Conservation (phyloP, 2,113 vertebrate species). For the Dermatemys mawii region DNA sequence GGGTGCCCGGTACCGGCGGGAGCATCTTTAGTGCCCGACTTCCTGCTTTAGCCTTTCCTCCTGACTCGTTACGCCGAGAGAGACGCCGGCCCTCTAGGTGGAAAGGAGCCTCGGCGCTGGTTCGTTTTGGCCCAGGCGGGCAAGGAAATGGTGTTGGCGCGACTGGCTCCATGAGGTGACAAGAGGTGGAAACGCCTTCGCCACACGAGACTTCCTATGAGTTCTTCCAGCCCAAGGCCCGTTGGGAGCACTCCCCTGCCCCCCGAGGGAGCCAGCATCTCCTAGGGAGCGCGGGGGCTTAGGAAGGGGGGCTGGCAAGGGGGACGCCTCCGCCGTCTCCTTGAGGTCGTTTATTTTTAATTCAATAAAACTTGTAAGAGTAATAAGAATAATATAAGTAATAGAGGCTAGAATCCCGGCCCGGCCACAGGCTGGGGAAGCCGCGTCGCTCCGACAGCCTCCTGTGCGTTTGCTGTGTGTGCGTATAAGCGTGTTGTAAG, state of each 20-base stretch:
- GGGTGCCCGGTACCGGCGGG: not conserved
- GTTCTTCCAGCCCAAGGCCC: constrained; percentile 66
- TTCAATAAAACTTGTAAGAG: constrained; percentile 55
- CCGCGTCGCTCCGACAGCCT: not conserved
- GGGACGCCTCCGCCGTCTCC: not conserved
- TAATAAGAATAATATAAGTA: not conserved
- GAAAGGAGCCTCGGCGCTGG: not conserved
- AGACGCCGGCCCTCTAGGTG: constrained; percentile 52
- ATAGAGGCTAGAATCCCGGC: constrained; percentile 18
- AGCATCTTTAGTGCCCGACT: constrained; percentile 49
- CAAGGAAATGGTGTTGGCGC: not conserved
- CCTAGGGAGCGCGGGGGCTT: constrained; percentile 42
- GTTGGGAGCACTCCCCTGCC: not conserved
- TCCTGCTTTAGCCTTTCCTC: constrained; percentile 52
- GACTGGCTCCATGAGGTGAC: constrained; percentile 41
- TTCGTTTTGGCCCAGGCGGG: not conserved
- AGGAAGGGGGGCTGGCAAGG: not conserved
- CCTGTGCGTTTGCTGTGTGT: not conserved
- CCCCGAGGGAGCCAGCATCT: not conserved
- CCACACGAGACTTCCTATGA: constrained; percentile 28
- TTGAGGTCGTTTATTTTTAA: constrained; percentile 8
- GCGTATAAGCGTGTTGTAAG: not conserved
- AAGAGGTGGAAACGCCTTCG: constrained; percentile 14
- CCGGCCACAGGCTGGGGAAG: not conserved
- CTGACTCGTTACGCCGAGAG: not conserved